Conservation (phyloP, 2,888 invertebrate genomes). For the Patella caerulea region DNA sequence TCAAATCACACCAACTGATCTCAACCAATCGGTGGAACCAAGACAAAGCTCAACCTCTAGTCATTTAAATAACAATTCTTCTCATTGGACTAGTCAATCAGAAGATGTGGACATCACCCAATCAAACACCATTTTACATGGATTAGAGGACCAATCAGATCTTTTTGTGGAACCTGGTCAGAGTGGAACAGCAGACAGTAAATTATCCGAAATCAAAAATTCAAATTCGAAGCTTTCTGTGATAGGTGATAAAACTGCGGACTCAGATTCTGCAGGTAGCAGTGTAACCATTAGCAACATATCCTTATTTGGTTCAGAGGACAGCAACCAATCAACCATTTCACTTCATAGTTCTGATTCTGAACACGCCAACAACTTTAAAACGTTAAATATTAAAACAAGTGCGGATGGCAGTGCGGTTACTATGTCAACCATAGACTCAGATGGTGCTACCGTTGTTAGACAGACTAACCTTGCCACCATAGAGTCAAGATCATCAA, state of each 20-base stretch:
- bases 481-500: not conserved
- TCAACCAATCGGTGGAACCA: not conserved
- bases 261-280: conserved; percentile 13
- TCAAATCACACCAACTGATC: conserved; percentile 3
- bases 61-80: conserved; percentile 11
- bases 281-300: conserved; percentile 3
- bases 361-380: conserved; percentile 50
- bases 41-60: conserved; percentile 3
- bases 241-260: not conserved
- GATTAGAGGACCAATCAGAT: not conserved
- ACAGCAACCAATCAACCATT: conserved; percentile 61
- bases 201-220: not conserved
- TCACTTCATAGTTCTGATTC: conserved; percentile 58
- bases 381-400: conserved; percentile 14
- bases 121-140: not conserved
- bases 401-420: not conserved
- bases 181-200: not conserved
- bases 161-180: not conserved
- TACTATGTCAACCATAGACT: not conserved
- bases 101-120: conserved; percentile 8
- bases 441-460: not conserved
- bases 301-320: conserved; percentile 47
- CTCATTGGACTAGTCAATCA: not conserved
- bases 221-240: not conserved
- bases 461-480: not conserved